phyloP scores from a whole-genome alignment of 2,888 invertebrate genomes.

The Harmothoe impar region DNA sequence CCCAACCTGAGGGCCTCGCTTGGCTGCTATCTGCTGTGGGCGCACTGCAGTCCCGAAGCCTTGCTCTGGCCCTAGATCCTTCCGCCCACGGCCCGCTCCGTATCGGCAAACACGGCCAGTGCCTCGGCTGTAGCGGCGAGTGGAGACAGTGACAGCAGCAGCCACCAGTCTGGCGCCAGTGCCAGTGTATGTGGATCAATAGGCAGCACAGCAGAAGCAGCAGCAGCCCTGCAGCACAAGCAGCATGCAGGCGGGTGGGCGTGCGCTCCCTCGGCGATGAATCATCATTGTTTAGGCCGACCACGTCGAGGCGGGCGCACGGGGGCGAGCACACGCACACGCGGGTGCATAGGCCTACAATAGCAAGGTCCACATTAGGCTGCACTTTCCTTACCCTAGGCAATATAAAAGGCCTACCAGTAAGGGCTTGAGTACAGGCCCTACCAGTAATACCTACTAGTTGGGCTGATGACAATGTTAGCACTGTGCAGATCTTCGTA shows the following conservation, averaged over 20 bases:
- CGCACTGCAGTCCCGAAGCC: not conserved
- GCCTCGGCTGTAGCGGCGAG: not conserved
- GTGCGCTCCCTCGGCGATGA: not conserved
- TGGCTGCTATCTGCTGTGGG: not conserved
- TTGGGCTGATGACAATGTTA: no score
- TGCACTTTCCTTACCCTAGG: no score
- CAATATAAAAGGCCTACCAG: no score
- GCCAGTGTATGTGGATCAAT: conserved; percentile 44
- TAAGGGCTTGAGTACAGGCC: no score
- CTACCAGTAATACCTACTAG: no score
- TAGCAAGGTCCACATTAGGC: no score
- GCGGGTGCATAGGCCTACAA: not conserved
- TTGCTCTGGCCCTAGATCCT: not conserved
- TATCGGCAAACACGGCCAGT: conserved; percentile 42
- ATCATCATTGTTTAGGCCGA: conserved; percentile 48
- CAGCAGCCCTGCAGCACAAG: not conserved
- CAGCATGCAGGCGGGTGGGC: not conserved
- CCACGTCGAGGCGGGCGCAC: not conserved
- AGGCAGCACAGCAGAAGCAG: not conserved
- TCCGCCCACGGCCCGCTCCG: conserved; percentile 27
- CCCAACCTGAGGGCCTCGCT: not conserved
- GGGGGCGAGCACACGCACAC: not conserved
- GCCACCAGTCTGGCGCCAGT: conserved; percentile 41
- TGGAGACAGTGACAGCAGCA: conserved; percentile 13
- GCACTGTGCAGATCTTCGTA: no score